A percentile compares a stretch with the other conserved stretches of the same genome.
These are phyloP conservation scores for Pachycephus smyrnensis DNA, from an alignment of 2,888 invertebrate species.

Conservation along the genomic window DNA sequence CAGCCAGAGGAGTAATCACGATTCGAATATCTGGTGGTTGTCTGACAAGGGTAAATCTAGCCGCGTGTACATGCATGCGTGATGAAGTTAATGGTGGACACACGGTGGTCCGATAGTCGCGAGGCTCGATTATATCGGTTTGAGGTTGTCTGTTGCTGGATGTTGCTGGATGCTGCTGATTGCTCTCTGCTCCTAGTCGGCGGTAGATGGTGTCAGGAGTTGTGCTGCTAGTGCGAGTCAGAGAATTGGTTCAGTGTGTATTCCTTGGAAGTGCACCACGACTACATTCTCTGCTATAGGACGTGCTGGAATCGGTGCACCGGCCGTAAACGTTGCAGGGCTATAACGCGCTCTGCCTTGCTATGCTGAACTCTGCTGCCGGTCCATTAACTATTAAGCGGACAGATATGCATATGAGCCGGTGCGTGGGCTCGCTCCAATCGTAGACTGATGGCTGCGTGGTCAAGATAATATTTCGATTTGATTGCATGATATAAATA, in stretches of 20 bases:
- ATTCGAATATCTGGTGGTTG: too few relatives aligned
- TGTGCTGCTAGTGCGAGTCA: too few relatives aligned
- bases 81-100: constrained; percentile 46
- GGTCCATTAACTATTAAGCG: constrained; percentile 58
- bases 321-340: too few relatives aligned
- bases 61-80: constrained; percentile 24
- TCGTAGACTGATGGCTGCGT: constrained; percentile 23
- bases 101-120: constrained; percentile 47
- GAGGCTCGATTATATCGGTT: constrained; percentile 41
- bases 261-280: too few relatives aligned
- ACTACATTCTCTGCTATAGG: too few relatives aligned
- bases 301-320: too few relatives aligned
- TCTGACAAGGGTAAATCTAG: too few relatives aligned
- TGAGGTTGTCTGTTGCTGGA: not conserved
- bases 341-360: too few relatives aligned
- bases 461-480: constrained; percentile 56
- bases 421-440: constrained; percentile 49
- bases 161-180: too few relatives aligned
- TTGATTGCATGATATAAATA: constrained; percentile 22
- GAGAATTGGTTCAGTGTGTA: too few relatives aligned
- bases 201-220: too few relatives aligned
- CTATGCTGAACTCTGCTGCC: constrained; percentile 12
- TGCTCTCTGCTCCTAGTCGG: too few relatives aligned
- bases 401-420: constrained; percentile 57
- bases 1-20: constrained; percentile 16